Base-by-base conservation (phyloP, 2,888 invertebrate genomes). In the Drosophila rubida region DNA sequence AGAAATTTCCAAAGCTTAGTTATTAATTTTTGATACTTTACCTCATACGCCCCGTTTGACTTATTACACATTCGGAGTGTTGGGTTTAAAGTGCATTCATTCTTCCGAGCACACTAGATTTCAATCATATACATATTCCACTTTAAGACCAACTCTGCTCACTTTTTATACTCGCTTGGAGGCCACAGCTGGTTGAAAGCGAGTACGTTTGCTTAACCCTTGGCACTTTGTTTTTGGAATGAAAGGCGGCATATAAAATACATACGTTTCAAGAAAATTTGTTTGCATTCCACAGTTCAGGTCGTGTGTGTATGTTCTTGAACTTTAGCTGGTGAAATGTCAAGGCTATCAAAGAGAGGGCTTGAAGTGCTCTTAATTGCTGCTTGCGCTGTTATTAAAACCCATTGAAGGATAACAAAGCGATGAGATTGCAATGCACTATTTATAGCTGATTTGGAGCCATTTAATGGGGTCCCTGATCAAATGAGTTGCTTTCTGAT, bases 251-350 rank as follows among this genome's bases (percentile, higher is more conserved):
- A 30, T 53, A 22, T 7, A 37, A 49, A 41, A 45, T 35, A 55
- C 41, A 45, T 35, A 55, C 37, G 19, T 41, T 78, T 66, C 49
- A 78, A 55, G 19, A 23, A 13, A 27, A 42, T 58, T 60, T 65
- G 42, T 62, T 73, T 73, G 37, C 50, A 14, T 9, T 6, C 23
- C 49, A 49, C 13, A 16, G 37, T 39, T 55, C 46, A 45, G 35
- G 23, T 13, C 14, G 25, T 37, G 51, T 44, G 22, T 42, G 14
- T 54, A n/a, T 54, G 53, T 30, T 73, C 78, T 62, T 74, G 75
- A 75, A 72, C 75, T 63, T 68, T 69, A 1, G 11, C 41, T n/a
- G 19, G 41, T 46, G 53, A 76, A 74, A 64, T 74, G 69, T 35
- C 54, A 59, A 58, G 51, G 48, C 35, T 9, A 8, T 9, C n/a